Evolutionary conservation across 2,797 vertebrate species (phyloP), one percentile per base, ranked within the genome.

Genomic region (Coendou prehensilis): DNA sequence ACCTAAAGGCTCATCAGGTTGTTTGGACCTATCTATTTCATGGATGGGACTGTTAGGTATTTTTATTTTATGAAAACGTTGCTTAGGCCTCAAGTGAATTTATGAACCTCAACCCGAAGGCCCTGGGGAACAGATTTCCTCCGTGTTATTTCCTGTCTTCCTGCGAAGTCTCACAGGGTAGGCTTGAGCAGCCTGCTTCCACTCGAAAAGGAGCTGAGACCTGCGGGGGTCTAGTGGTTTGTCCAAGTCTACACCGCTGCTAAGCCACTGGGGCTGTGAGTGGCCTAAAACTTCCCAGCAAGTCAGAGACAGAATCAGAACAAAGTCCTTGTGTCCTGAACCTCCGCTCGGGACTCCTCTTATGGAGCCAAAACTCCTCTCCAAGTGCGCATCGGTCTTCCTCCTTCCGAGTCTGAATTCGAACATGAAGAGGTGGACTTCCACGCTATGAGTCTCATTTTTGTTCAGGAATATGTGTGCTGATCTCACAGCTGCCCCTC

Each of bases 211-310:
- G 93, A 79, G 50, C 30, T 17, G 30, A 94, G 59, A 73, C n/a
- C 78, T 61, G 4, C 1, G 1, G 15, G 41, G 1, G 78, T 84
- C 61, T 41, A 45, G 37, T 52, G 33, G 50, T 28, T 91, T 50
- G 54, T 79, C 61, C 47, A 75, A 63, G 41, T 63, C 45, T 54
- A n/a, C 37, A 18, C 17, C 26, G 1, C 84, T 17, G 33, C 13
- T 61, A 23, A 50, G 13, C 78, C 50, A 50, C 30, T 8, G 54
- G 33, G 45, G 78, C 50, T 84, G 4, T 37, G n/a, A 45, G 28
- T 22, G 84, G 75, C 90, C 90, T 76, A 50, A 96, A 92, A 83
- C 52, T 88, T 90, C 22, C 67, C 45, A 87, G 82, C 17, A 33
- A 54, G 45, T 89, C 22, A 50, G 79, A 95, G 61, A 56, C 61